Conservation (phyloP, 2,888 invertebrate genomes). For the Mesorhabditis spiculigera region DNA sequence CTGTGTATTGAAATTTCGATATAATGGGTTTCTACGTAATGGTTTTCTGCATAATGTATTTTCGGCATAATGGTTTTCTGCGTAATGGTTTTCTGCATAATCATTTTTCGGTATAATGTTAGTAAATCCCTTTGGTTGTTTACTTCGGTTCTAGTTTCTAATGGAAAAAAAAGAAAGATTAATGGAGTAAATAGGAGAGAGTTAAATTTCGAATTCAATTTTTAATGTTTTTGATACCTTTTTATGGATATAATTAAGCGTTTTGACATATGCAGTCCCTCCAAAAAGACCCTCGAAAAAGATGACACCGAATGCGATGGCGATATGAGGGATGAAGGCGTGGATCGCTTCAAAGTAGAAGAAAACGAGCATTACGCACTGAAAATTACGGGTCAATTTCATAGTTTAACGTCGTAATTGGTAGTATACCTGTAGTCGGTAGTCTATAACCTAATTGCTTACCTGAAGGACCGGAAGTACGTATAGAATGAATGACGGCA, state of each 20-base stretch:
- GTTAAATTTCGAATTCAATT: no score
- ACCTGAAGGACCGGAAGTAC: constrained; percentile 1
- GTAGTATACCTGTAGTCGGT: neutral
- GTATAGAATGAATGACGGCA: constrained; percentile 9
- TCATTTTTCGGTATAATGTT: no score
- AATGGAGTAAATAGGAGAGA: no score
- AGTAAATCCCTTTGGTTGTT: no score
- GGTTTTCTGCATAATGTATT: no score
- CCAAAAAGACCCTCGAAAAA: neutral
- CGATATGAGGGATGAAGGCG: constrained; percentile 1
- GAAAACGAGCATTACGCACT: neutral
- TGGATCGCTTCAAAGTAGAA: neutral
- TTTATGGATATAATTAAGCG: neutral
- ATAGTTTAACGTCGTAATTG: neutral
- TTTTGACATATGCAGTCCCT: neutral
- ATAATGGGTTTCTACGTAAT: no score
- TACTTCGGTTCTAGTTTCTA: no score
- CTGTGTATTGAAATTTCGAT: no score
- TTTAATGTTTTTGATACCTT: neutral
- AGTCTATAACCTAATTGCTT: neutral
- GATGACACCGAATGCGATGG: constrained; percentile 3
- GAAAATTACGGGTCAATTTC: neutral
- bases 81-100: no score
- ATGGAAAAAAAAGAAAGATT: no score
- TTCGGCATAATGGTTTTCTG: no score